phyloP scores from a whole-genome alignment of 2,888 invertebrate species.

The Pinctada fucata region DNA sequence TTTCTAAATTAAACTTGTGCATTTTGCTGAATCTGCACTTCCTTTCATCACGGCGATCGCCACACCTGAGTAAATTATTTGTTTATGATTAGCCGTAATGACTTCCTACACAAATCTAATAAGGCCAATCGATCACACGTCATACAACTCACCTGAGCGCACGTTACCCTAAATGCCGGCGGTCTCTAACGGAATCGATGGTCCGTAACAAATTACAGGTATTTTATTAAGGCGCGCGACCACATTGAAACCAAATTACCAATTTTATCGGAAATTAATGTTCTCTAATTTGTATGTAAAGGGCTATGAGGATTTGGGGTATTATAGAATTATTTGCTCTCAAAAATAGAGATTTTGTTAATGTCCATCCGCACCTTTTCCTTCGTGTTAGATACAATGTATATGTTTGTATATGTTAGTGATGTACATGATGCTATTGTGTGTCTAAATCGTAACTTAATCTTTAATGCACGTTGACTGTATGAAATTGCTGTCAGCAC shows the following conservation, averaged over 20 bases:
- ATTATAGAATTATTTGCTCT: not conserved
- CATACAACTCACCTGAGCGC: not conserved
- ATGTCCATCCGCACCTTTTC: too few species aligned
- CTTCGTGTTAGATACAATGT: too few species aligned
- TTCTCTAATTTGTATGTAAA: not conserved
- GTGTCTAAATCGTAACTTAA: too few species aligned
- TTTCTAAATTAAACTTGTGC: too few species aligned
- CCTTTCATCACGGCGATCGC: not conserved
- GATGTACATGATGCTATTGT: too few species aligned
- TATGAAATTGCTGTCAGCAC: too few species aligned
- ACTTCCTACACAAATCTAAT: not conserved
- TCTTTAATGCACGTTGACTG: too few species aligned
- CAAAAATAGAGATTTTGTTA: too few species aligned
- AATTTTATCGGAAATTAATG: not conserved
- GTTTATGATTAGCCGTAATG: not conserved
- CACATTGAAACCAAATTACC: not conserved
- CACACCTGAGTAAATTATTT: conserved; percentile 1
- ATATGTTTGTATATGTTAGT: too few species aligned
- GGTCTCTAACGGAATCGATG: not conserved
- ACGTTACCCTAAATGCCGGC: not conserved
- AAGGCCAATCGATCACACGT: not conserved
- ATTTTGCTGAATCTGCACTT: too few species aligned
- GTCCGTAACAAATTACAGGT: not conserved
- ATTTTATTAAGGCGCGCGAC: not conserved
- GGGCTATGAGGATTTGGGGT: not conserved